phyloP scores from a whole-genome alignment of 1,140 invertebrate species.

The Pseudomyrmex gracilis region DNA sequence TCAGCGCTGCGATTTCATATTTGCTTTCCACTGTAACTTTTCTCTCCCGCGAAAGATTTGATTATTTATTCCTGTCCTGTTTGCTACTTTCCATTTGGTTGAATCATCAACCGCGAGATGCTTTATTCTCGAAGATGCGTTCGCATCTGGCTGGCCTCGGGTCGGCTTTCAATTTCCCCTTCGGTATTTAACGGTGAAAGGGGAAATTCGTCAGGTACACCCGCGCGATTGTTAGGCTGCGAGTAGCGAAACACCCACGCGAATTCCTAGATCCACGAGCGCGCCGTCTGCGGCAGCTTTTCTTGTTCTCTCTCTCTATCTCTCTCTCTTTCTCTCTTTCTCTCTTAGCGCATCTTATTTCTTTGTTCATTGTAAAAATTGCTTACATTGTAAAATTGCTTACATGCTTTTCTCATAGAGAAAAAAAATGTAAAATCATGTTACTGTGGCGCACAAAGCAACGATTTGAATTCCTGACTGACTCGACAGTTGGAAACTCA shows the following conservation, averaged over 20 bases:
- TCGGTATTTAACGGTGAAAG: slow-evolving; percentile 64
- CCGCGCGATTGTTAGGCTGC: slow-evolving; percentile 36
- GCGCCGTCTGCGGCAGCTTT: slow-evolving; percentile 33
- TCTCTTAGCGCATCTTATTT: background rate
- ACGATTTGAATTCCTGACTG: no score
- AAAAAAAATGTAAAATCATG: background rate
- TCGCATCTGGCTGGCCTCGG: no score
- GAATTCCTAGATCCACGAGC: slow-evolving; percentile 76
- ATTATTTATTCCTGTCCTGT: background rate
- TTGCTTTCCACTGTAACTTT: background rate
- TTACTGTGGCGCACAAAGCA: no score
- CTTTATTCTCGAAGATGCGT: background rate
- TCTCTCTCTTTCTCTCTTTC: background rate
- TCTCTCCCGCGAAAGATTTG: background rate
- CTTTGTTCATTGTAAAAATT: slow-evolving; percentile 26
- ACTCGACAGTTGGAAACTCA: background rate
- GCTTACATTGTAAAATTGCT: background rate
- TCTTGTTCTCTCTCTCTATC: background rate
- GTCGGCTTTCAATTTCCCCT: slow-evolving; percentile 53
- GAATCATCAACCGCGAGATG: background rate
- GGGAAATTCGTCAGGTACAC: slow-evolving; percentile 64
- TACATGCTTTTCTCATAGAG: background rate
- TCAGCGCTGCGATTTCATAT: no score
- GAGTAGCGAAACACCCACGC: slow-evolving; percentile 74
- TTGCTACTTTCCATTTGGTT: background rate